phyloP scores from a whole-genome alignment of 1,140 invertebrate species.

The Propsilocerus akamusi region DNA sequence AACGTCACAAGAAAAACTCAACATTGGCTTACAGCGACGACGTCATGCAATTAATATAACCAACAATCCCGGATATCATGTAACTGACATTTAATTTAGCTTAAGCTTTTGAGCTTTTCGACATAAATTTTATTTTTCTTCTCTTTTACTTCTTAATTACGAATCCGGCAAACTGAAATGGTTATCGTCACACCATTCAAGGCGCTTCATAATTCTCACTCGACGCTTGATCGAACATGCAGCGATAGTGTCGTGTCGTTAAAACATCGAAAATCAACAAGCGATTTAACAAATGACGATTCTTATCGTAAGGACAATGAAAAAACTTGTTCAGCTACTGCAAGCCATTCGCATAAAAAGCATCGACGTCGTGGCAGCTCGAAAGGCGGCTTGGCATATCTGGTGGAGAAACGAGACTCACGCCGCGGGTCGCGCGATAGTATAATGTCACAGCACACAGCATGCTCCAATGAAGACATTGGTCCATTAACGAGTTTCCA shows the following conservation, averaged over 20 bases:
- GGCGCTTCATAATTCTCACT: slow-evolving; percentile 22
- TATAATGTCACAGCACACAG: slow-evolving; percentile 40
- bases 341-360: slow-evolving; percentile 10
- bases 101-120: not conserved
- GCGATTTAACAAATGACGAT: slow-evolving; percentile 42
- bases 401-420: slow-evolving; percentile 48
- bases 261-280: slow-evolving; percentile 46
- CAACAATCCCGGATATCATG: slow-evolving; percentile 22
- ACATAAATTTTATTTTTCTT: not conserved
- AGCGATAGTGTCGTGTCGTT: slow-evolving; percentile 21
- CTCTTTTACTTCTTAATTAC: not conserved
- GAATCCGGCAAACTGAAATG: not conserved
- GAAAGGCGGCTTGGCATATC: slow-evolving; percentile 45
- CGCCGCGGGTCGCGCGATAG: slow-evolving; percentile 46
- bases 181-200: not conserved
- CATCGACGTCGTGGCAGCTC: slow-evolving; percentile 20
- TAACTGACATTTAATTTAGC: not conserved
- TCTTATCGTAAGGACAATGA: slow-evolving; percentile 12
- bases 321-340: not conserved
- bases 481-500: slow-evolving; percentile 54
- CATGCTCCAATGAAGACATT: slow-evolving; percentile 46
- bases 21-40: slow-evolving; percentile 9
- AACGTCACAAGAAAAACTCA: not conserved
- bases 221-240: slow-evolving; percentile 21
- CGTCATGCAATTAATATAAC: slow-evolving; percentile 24